Conservation (phyloP, 2,113 vertebrate species). For the Strix aluco region DNA sequence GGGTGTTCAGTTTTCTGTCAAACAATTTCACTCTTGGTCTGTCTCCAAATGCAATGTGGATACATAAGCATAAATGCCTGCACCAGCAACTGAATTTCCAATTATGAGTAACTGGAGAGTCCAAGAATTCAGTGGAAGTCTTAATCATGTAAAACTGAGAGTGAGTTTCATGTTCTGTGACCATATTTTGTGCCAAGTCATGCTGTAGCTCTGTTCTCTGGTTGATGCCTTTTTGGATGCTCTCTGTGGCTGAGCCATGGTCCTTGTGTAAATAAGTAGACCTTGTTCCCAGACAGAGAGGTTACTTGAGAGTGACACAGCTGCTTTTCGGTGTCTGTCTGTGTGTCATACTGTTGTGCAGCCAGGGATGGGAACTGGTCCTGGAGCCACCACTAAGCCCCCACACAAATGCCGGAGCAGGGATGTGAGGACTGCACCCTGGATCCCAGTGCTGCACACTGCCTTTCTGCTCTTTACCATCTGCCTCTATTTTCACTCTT, state of each 20-base stretch:
- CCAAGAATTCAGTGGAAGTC: neutral
- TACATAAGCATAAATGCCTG: neutral
- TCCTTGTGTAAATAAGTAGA: neutral
- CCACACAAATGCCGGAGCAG: fast-evolving
- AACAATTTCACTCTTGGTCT: neutral
- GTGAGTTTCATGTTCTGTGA: neutral
- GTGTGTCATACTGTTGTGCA: neutral
- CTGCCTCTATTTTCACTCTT: neutral
- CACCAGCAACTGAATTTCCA: neutral
- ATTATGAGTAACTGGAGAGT: neutral
- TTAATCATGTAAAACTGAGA: neutral
- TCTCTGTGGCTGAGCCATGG: neutral
- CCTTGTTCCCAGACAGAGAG: neutral
- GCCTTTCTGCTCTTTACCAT: neutral
- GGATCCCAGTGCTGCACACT: neutral
- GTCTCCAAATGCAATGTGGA: neutral
- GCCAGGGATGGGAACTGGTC: neutral
- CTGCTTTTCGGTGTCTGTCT: neutral
- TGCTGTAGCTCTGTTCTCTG: neutral
- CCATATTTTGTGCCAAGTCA: neutral
- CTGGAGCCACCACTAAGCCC: neutral
- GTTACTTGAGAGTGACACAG: neutral
- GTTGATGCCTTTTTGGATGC: neutral
- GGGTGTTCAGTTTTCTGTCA: neutral
- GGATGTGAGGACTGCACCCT: neutral